Base-by-base conservation (phyloP, 2,113 vertebrate species). In the Vulpes vulpes region DNA sequence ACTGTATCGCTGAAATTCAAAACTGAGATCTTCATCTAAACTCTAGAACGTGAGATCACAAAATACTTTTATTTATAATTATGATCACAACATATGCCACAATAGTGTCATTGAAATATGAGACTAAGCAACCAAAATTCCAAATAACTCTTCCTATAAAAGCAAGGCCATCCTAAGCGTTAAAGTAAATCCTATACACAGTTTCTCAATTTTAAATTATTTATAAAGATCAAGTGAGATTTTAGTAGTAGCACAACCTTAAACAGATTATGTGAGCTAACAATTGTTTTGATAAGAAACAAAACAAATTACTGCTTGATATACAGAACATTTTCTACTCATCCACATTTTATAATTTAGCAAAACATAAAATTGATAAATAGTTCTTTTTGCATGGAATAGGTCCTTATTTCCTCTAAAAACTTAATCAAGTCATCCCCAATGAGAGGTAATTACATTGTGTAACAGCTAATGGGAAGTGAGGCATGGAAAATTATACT, bases 1-100 rank as follows among this genome's bases (percentile, higher is more conserved):
- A 62, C 32, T 74, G 0, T 17, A 93, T 14, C 55, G 93, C 60
- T 91, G 22, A 35, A 93, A 97, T 84, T 93, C 7, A 87, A 92
- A 64, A 85, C n/a, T 49, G 11, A 3, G 86, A 62, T 19, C 32
- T 89, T 76, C 64, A 76, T 69, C 11, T 32, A n/a, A 84, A 64
- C 27, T 60, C 3, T 22, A 73, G 60, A 89, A 84, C 82, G 35
- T 76, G 73, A 96, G 38, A 79, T 79, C 59, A 30, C 5, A 89
- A 93, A n/a, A 30, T 79, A 85, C 20, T 38, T 74, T 81, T 88
- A 91, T 53, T 89, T 43, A 25, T 69, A 92, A 96, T 67, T 92
- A 80, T 64, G 80, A 90, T 69, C 51, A 90, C 53, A 84, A 53
- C 8, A 27, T 82, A 23, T 71, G 30, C 30, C 30, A 89, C 91